These are phyloP conservation scores for Rhaphigaster nebulosa DNA, from an alignment of 2,888 invertebrate genomes.

Conservation along the genomic window DNA sequence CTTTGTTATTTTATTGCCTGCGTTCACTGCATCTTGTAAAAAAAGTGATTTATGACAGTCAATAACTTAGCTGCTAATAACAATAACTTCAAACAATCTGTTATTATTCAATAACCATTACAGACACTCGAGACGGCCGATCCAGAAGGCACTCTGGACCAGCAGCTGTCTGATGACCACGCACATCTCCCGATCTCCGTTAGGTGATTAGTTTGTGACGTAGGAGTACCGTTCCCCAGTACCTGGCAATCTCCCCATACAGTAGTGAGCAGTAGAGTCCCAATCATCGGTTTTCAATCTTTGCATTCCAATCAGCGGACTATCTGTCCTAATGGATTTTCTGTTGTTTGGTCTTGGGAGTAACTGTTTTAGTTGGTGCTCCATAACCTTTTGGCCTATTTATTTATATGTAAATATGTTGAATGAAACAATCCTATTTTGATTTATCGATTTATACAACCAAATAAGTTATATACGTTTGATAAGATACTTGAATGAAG, in stretches of 20 bases:
- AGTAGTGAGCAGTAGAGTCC: not conserved
- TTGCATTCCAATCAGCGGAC: not conserved
- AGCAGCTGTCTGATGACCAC: slow-evolving; percentile 25
- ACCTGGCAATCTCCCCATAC: slow-evolving; percentile 5
- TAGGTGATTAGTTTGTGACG: slow-evolving; percentile 48
- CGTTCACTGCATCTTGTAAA: too few relatives aligned
- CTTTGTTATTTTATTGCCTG: too few relatives aligned
- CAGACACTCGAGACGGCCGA: not conserved
- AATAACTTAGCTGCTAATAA: not conserved
- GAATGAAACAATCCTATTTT: not conserved
- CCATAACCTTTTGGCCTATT: not conserved
- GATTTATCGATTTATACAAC: not conserved
- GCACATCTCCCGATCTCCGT: slow-evolving; percentile 18
- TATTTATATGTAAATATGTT: not conserved
- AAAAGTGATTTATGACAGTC: too few relatives aligned
- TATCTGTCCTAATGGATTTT: not conserved
- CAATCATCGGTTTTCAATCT: slow-evolving; percentile 31
- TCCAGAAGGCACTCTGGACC: not conserved
- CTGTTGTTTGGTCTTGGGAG: not conserved
- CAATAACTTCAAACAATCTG: not conserved
- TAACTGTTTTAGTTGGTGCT: not conserved
- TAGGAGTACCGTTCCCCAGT: slow-evolving; percentile 18
- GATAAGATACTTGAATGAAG: not conserved
- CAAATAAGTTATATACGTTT: not conserved
- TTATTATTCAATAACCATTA: not conserved